Evolutionary conservation across 2,888 invertebrate genomes (phyloP).

Genomic region (Ceraclea dissimilis): DNA sequence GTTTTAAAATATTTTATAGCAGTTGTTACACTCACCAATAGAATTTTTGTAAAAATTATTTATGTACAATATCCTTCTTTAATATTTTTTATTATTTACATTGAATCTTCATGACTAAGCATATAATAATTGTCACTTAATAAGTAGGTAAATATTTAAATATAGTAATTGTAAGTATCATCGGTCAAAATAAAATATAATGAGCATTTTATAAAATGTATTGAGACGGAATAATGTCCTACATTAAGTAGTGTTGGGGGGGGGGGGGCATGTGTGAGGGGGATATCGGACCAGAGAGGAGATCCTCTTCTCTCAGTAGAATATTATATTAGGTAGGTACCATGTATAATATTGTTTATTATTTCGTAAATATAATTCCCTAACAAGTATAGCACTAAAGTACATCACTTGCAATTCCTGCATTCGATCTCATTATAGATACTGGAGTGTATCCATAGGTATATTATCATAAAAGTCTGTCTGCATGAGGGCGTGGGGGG

Average conservation of each 20-base stretch:
- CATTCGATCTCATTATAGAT: constrained; percentile 19
- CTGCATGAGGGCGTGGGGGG: not conserved
- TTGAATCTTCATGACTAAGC: constrained; percentile 7
- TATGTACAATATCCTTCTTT: too few relatives aligned
- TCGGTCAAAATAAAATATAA: constrained; percentile 13
- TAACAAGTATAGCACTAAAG: constrained; percentile 26
- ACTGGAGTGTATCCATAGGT: constrained; percentile 8
- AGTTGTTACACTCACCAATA: too few relatives aligned
- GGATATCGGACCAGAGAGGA: too few relatives aligned
- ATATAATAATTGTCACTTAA: constrained; percentile 17
- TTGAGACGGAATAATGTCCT: constrained; percentile 21
- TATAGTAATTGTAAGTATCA: constrained; percentile 10
- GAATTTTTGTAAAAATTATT: too few relatives aligned
- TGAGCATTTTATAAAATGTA: constrained; percentile 22
- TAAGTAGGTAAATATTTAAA: constrained; percentile 8
- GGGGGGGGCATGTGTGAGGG: too few relatives aligned
- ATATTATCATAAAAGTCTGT: constrained; percentile 4
- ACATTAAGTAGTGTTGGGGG: constrained; percentile 1
- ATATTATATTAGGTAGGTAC: too few relatives aligned
- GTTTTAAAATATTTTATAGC: too few relatives aligned
- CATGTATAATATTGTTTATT: too few relatives aligned
- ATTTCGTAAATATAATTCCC: constrained; percentile 20
- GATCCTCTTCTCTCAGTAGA: too few relatives aligned
- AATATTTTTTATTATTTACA: constrained; percentile 17
- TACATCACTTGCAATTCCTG: constrained; percentile 26